Evolutionary conservation across 2,888 invertebrate species (phyloP).

Genomic region (Athalia rosae): DNA sequence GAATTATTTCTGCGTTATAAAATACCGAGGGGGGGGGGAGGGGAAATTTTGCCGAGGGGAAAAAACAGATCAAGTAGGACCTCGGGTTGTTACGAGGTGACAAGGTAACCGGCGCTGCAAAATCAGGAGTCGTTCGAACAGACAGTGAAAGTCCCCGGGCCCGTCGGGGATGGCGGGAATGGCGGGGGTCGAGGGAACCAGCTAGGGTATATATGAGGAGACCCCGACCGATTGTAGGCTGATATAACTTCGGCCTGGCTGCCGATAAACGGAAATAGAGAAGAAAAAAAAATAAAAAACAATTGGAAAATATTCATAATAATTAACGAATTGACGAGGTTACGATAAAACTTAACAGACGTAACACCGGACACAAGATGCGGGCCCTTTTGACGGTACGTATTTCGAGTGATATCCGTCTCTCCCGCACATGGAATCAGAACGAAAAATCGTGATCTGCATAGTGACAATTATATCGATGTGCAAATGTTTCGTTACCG

Average conservation of each 20-base stretch:
- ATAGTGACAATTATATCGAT: neutral
- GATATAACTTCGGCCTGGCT: slow-evolving; percentile 72
- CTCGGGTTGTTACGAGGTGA: slow-evolving; percentile 62
- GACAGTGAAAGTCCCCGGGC: slow-evolving; percentile 70
- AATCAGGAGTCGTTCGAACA: slow-evolving; percentile 62
- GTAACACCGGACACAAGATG: slow-evolving; percentile 61
- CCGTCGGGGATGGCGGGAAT: slow-evolving; percentile 58
- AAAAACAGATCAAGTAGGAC: slow-evolving; percentile 8
- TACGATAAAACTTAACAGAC: slow-evolving; percentile 41
- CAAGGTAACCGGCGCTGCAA: slow-evolving; percentile 60
- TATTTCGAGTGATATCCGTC: slow-evolving; percentile 54
- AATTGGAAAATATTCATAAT: neutral
- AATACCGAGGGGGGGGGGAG: neutral
- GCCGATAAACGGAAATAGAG: slow-evolving; percentile 62
- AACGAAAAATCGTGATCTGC: slow-evolving; percentile 15
- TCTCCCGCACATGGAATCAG: slow-evolving; percentile 30
- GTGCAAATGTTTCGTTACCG: neutral
- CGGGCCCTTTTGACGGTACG: slow-evolving; percentile 68
- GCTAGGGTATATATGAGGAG: slow-evolving; percentile 72
- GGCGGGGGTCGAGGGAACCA: slow-evolving; percentile 62
- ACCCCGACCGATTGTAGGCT: slow-evolving; percentile 68
- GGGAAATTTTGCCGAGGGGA: neutral
- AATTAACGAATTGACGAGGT: neutral
- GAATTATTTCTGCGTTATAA: neutral
- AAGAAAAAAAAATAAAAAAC: neutral